phyloP scores from a whole-genome alignment of 1,140 invertebrate species.

The Danaus plexippus region DNA sequence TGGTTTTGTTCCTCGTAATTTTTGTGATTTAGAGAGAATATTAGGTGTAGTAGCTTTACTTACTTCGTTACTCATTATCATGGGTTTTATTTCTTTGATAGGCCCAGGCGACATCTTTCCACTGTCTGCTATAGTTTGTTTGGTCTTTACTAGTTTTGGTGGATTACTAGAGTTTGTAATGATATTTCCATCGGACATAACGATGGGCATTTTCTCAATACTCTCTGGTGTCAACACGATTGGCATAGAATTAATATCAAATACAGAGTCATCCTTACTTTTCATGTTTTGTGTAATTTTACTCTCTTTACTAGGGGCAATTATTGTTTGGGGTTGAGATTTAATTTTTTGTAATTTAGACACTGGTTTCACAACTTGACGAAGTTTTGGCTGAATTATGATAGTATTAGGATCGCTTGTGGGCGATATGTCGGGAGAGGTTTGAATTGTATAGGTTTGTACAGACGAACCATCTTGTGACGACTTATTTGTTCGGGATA shows the following conservation, averaged over 20 bases:
- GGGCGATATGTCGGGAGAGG: constrained; percentile 35
- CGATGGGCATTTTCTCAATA: constrained; percentile 78
- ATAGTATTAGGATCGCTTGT: constrained; percentile 42
- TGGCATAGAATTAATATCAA: constrained; percentile 83
- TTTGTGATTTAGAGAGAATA: constrained; percentile 67
- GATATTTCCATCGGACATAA: constrained; percentile 73
- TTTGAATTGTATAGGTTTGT: constrained; percentile 65
- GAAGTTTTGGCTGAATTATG: constrained; percentile 54
- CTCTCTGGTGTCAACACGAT: constrained; percentile 73
- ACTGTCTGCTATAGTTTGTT: constrained; percentile 35
- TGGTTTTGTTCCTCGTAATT: constrained; percentile 57
- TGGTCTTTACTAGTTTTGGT: constrained; percentile 49
- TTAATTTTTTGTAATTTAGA: constrained; percentile 53
- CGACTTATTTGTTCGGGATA: constrained; percentile 48
- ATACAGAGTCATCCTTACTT: constrained; percentile 68
- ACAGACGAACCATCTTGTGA: constrained; percentile 46
- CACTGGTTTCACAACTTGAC: constrained; percentile 45
- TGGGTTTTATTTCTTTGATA: constrained; percentile 55
- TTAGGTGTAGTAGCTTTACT: constrained; percentile 63
- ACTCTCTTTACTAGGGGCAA: constrained; percentile 29
- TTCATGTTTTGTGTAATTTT: constrained; percentile 31
- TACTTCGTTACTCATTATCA: constrained; percentile 45
- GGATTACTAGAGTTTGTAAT: constrained; percentile 40
- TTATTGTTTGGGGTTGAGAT: constrained; percentile 34
- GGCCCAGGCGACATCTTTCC: constrained; percentile 38